Conservation (phyloP, 2,797 vertebrate species). For the Poecilia wingei region DNA sequence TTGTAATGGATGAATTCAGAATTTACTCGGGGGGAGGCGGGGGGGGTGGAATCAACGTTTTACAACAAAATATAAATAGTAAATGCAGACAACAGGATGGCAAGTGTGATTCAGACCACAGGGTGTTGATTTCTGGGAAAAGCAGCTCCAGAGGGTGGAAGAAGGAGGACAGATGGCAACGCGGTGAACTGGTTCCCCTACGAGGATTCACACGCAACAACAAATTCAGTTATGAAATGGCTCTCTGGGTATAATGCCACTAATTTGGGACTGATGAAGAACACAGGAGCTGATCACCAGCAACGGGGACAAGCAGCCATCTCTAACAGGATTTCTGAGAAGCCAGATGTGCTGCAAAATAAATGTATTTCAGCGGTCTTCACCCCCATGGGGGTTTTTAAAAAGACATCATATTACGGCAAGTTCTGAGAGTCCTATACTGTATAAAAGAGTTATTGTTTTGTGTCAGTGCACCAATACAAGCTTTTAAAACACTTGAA, state of each 20-base stretch:
- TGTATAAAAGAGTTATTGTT: constrained; percentile 15
- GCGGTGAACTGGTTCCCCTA: constrained; percentile 51
- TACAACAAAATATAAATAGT: constrained; percentile 6
- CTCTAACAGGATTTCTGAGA: constrained; percentile 69
- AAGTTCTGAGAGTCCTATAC: constrained; percentile 21
- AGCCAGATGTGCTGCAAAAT: constrained; percentile 60
- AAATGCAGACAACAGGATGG: constrained; percentile 40
- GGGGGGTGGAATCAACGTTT: constrained; percentile 1
- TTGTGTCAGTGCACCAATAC: constrained; percentile 6
- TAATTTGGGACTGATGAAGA: constrained; percentile 73
- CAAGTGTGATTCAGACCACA: constrained; percentile 59
- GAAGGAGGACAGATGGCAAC: constrained; percentile 70
- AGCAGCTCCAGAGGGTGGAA: constrained; percentile 58
- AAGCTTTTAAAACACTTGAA: constrained; percentile 2
- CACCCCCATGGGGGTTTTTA: constrained; percentile 47
- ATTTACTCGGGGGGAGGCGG: constrained; percentile 10
- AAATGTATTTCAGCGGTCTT: constrained; percentile 51
- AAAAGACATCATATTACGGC: constrained; percentile 46
- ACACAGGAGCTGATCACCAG: constrained; percentile 56
- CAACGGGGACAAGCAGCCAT: constrained; percentile 47
- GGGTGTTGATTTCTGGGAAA: constrained; percentile 72
- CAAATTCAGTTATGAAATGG: constrained; percentile 72
- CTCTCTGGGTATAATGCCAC: constrained; percentile 61
- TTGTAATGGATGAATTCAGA: constrained; percentile 43
- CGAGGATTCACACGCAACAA: constrained; percentile 60